These are phyloP conservation scores for Lepidonotus clava DNA, from an alignment of 2,888 invertebrate species.

Conservation along the genomic window DNA sequence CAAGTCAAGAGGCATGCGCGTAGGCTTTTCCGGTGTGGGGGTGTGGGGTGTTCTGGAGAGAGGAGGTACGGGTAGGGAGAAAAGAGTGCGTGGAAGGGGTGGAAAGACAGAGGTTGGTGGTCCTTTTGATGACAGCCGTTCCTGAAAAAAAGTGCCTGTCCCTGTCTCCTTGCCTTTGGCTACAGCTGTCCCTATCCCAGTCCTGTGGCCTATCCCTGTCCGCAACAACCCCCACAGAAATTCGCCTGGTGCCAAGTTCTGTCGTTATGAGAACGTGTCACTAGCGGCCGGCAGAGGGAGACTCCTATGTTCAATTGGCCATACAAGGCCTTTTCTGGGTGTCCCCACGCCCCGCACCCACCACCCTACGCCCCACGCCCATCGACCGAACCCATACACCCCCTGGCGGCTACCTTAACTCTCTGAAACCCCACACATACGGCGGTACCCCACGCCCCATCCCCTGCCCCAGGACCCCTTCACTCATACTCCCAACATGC, in stretches of 20 bases:
- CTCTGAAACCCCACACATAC: background rate
- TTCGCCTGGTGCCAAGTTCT: no score
- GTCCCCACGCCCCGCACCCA: background rate
- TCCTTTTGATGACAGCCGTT: background rate
- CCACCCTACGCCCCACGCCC: background rate
- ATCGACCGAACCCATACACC: background rate
- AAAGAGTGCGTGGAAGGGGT: no score
- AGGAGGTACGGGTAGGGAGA: background rate
- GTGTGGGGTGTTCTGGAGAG: no score
- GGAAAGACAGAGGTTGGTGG: background rate
- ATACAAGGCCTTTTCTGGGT: background rate
- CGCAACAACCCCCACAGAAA: no score
- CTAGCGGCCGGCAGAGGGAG: background rate
- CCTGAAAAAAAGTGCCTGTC: background rate
- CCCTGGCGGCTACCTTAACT: background rate
- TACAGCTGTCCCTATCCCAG: background rate
- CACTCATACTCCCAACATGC: background rate
- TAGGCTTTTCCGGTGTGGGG: background rate
- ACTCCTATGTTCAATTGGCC: background rate
- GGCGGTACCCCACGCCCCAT: background rate
- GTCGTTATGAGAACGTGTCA: slow-evolving; percentile 22
- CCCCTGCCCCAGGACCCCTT: background rate
- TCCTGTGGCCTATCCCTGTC: background rate
- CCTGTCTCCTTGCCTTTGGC: background rate
- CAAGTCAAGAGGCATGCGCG: slow-evolving; percentile 21